A percentile compares a stretch with the other conserved stretches of the same genome.
phyloP scores from a whole-genome alignment of 2,888 invertebrate species.

The Morinoia aosen region DNA sequence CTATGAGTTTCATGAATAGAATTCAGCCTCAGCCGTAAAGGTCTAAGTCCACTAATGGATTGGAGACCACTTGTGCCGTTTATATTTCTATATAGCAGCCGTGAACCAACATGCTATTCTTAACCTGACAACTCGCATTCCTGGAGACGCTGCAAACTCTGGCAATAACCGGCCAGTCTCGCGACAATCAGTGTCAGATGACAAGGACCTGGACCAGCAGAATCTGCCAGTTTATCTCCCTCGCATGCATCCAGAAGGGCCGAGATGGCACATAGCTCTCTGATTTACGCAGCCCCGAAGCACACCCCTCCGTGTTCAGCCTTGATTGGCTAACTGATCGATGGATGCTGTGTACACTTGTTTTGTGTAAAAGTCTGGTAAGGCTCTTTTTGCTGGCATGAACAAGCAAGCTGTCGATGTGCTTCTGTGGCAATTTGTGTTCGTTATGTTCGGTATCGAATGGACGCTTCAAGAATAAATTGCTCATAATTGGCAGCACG shows the following conservation, averaged over 20 bases:
- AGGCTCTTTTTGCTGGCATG: background rate
- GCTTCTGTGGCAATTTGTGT: background rate
- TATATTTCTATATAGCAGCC: background rate
- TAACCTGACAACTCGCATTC: background rate
- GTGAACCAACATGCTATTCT: background rate
- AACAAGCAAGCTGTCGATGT: background rate
- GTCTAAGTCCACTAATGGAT: background rate
- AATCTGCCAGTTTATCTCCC: background rate
- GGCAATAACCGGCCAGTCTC: background rate
- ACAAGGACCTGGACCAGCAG: background rate
- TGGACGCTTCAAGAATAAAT: background rate
- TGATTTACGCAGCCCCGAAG: background rate
- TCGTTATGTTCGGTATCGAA: background rate
- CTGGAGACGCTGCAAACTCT: background rate
- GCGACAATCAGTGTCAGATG: slow-evolving; percentile 12
- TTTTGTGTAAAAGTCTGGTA: background rate
- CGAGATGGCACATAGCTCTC: background rate
- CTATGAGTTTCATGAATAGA: background rate
- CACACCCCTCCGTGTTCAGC: background rate
- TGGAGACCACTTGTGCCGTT: background rate
- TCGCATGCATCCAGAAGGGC: background rate
- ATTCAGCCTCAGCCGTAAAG: background rate
- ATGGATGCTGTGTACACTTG: background rate
- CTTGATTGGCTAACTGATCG: background rate
- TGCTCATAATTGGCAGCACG: background rate